Percentiles rank a stretch among this genome's conserved stretches.
phyloP scores from a whole-genome alignment of 1,140 invertebrate genomes.

The Cheumatopsyche charites region DNA sequence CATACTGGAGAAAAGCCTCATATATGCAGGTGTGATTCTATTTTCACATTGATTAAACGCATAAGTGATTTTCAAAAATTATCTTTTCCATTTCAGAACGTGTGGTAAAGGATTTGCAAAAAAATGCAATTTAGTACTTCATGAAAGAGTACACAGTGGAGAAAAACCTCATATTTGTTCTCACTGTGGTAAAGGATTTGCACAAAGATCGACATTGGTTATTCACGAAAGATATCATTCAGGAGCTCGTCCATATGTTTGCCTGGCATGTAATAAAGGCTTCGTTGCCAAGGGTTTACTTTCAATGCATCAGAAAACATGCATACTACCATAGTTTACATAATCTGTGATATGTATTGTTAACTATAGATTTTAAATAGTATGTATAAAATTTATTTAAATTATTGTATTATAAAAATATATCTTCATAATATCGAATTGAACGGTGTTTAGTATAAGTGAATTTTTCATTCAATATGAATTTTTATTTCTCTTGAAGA shows the following conservation, averaged over 20 bases:
- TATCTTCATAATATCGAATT: no score
- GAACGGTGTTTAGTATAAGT: no score
- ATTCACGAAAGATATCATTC: constrained; percentile 78
- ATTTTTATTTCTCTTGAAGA: no score
- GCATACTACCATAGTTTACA: neutral
- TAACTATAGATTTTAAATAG: no score
- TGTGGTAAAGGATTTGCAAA: constrained; percentile 70
- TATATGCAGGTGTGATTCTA: constrained; percentile 61
- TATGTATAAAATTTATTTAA: no score
- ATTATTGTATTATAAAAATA: no score
- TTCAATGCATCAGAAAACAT: constrained; percentile 66
- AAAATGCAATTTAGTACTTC: constrained; percentile 67
- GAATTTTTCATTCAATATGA: no score
- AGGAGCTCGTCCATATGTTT: constrained; percentile 77
- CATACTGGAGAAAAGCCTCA: constrained; percentile 77
- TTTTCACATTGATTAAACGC: neutral
- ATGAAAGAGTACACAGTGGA: constrained; percentile 69
- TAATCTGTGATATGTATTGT: constrained; percentile 1
- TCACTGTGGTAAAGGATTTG: constrained; percentile 78
- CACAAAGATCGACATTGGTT: constrained; percentile 76
- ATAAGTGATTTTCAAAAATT: neutral
- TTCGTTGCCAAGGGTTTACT: constrained; percentile 68
- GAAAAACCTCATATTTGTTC: constrained; percentile 71
- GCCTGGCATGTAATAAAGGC: constrained; percentile 70
- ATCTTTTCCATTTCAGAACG: constrained; percentile 57